These are phyloP conservation scores for Neodiprion lecontei DNA, from an alignment of 1,140 invertebrate species.

Conservation along the genomic window DNA sequence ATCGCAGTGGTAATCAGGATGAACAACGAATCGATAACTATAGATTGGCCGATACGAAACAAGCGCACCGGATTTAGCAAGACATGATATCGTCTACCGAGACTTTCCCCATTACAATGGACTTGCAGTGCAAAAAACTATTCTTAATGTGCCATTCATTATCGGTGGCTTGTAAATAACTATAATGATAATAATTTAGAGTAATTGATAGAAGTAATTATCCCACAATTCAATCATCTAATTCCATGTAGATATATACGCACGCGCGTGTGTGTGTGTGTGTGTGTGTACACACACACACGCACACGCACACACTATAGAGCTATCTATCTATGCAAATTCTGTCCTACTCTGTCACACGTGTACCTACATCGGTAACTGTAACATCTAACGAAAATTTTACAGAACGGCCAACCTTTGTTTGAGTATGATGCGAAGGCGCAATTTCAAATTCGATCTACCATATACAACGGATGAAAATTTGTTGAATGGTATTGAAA, in stretches of 20 bases:
- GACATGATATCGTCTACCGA: not conserved
- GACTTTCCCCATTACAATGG: conserved; percentile 30
- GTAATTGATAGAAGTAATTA: conserved; percentile 28
- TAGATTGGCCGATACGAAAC: conserved; percentile 16
- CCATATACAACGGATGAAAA: too few relatives aligned
- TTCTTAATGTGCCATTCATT: conserved; percentile 59
- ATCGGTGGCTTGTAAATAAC: conserved; percentile 60
- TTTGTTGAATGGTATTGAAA: too few relatives aligned
- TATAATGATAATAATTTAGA: conserved; percentile 36
- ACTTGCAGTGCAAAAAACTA: conserved; percentile 53
- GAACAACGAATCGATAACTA: not conserved
- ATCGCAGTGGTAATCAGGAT: not conserved
- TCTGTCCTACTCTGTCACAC: not conserved
- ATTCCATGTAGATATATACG: not conserved
- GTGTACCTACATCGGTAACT: not conserved
- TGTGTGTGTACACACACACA: not conserved
- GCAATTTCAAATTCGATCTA: too few relatives aligned
- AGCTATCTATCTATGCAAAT: not conserved
- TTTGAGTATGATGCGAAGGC: too few relatives aligned
- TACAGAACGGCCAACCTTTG: too few relatives aligned
- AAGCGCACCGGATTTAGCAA: conserved; percentile 17
- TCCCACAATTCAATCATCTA: not conserved
- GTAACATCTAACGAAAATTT: not conserved
- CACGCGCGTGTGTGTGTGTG: conserved; percentile 5
- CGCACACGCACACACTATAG: not conserved